These are phyloP conservation scores for Megalopta genalis DNA, from an alignment of 1,140 invertebrate genomes.

Conservation along the genomic window DNA sequence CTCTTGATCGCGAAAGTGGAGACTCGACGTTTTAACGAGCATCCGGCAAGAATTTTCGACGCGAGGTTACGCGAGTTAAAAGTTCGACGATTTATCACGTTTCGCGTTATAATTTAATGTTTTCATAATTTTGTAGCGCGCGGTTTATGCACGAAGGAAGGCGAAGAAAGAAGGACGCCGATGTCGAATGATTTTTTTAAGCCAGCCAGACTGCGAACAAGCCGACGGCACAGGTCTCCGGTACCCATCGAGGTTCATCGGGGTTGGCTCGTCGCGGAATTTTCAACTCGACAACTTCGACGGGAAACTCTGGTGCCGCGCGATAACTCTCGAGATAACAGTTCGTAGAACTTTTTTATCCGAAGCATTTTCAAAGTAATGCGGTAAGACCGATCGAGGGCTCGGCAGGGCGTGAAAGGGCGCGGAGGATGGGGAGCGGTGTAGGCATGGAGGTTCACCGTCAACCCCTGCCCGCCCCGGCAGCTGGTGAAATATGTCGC, in stretches of 20 bases:
- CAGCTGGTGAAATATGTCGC: conserved; percentile 79
- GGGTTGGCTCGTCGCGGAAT: conserved; percentile 30
- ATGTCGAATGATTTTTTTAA: neutral
- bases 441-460: conserved; percentile 11
- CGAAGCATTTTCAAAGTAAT: conserved; percentile 39
- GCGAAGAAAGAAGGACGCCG: too few relatives aligned
- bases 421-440: neutral
- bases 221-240: neutral
- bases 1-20: too few relatives aligned
- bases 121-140: too few relatives aligned
- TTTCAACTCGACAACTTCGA: conserved; percentile 39
- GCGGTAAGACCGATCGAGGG: conserved; percentile 29
- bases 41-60: too few relatives aligned
- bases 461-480: conserved; percentile 19
- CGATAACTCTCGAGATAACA: conserved; percentile 64
- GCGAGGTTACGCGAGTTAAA: too few relatives aligned
- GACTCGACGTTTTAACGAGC: too few relatives aligned
- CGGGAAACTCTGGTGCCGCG: conserved; percentile 13
- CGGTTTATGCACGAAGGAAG: too few relatives aligned
- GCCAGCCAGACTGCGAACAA: neutral
- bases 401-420: neutral
- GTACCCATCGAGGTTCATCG: neutral
- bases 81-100: too few relatives aligned
- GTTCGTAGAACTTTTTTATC: conserved; percentile 64
- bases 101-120: too few relatives aligned